Evolutionary conservation across 2,888 invertebrate species (phyloP).

Genomic region (Hemicrepidius hirtus): DNA sequence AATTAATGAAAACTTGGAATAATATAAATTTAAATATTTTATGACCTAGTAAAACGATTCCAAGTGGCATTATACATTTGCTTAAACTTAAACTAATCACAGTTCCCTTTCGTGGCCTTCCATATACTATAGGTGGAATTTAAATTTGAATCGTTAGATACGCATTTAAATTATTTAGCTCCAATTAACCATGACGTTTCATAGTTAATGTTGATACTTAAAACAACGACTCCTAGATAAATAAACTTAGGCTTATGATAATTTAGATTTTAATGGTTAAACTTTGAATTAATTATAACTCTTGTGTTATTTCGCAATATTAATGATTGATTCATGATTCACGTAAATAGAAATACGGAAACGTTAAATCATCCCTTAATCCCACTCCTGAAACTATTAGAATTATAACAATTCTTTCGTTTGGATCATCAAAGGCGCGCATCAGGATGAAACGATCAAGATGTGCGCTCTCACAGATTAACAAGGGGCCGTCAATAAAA

Average conservation of each 20-base stretch:
- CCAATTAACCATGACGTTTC: slow-evolving; percentile 23
- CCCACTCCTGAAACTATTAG: neutral
- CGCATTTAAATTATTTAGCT: slow-evolving; percentile 25
- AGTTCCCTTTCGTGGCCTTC: slow-evolving; percentile 16
- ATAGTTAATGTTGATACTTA: slow-evolving; percentile 13
- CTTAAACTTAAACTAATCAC: slow-evolving; percentile 4
- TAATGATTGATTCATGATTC: neutral
- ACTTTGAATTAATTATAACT: slow-evolving; percentile 17
- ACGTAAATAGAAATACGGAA: neutral
- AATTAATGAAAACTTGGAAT: slow-evolving; percentile 23
- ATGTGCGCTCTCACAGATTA: slow-evolving; percentile 48
- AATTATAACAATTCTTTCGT: slow-evolving; percentile 20
- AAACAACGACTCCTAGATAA: slow-evolving; percentile 1
- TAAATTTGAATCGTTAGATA: slow-evolving; percentile 19
- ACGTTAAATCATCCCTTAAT: slow-evolving; percentile 4
- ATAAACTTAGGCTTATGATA: slow-evolving; percentile 12
- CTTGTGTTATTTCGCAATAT: too few relatives aligned
- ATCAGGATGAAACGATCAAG: slow-evolving; percentile 28
- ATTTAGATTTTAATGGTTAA: slow-evolving; percentile 8
- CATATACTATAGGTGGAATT: slow-evolving; percentile 5
- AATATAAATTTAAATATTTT: slow-evolving; percentile 12
- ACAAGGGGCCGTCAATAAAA: slow-evolving; percentile 50
- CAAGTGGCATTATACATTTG: slow-evolving; percentile 7
- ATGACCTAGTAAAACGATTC: slow-evolving; percentile 5
- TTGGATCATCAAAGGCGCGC: slow-evolving; percentile 17